Evolutionary conservation across 1,140 invertebrate genomes (phyloP).

Genomic region (Trypoxylus dichotomus): DNA sequence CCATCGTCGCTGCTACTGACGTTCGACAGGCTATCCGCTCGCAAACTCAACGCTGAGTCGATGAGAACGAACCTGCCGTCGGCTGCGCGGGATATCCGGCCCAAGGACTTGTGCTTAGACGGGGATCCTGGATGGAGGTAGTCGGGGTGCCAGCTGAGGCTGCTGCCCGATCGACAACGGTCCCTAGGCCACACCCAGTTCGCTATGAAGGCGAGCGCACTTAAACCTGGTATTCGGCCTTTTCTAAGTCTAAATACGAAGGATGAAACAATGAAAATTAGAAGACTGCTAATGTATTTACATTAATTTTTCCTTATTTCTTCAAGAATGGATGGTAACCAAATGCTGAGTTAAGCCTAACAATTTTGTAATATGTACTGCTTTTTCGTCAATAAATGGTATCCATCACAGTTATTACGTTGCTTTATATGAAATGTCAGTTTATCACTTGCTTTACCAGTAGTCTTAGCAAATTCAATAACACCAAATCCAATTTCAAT

Average conservation of each 20-base stretch:
- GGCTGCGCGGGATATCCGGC: slow-evolving; percentile 69
- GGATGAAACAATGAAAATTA: slow-evolving; percentile 38
- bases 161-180: slow-evolving; percentile 57
- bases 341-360: too few relatives aligned
- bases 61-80: slow-evolving; percentile 74
- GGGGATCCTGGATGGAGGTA: slow-evolving; percentile 58
- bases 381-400: too few relatives aligned
- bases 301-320: slow-evolving; percentile 30
- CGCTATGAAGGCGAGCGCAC: slow-evolving; percentile 64
- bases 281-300: not conserved
- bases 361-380: too few relatives aligned
- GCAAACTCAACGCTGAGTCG: slow-evolving; percentile 62
- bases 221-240: slow-evolving; percentile 92
- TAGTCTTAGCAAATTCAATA: too few relatives aligned
- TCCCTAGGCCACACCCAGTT: slow-evolving; percentile 72
- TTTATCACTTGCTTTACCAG: too few relatives aligned
- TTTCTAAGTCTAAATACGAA: slow-evolving; percentile 75
- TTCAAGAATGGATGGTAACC: too few relatives aligned
- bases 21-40: slow-evolving; percentile 66
- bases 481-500: too few relatives aligned
- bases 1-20: slow-evolving; percentile 80
- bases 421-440: too few relatives aligned
- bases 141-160: slow-evolving; percentile 55
- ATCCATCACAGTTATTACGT: too few relatives aligned
- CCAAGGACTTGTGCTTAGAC: slow-evolving; percentile 57